Evolutionary conservation across 2,113 vertebrate genomes (phyloP).

Genomic region (Cacatua alba): DNA sequence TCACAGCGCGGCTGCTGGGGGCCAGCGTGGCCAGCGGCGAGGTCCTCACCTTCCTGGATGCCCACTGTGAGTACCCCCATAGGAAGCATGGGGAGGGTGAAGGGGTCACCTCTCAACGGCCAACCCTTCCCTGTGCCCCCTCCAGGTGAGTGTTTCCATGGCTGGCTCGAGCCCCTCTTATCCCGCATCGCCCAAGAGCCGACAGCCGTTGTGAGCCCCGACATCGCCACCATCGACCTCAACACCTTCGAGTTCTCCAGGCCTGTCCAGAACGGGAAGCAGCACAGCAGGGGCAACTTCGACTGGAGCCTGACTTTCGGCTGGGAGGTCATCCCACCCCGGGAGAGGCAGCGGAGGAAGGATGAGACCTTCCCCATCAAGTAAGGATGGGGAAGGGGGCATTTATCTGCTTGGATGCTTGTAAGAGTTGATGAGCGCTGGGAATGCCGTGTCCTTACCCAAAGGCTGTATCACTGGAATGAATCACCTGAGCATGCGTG

Average conservation of each 20-base stretch:
- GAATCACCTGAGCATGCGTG: accelerated
- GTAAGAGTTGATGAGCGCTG: background rate
- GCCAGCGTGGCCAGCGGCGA: conserved; percentile 88
- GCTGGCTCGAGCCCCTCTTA: conserved; percentile 94
- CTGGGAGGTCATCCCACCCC: conserved; percentile 86
- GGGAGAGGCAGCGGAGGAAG: conserved; percentile 82
- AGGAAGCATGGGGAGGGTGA: accelerated
- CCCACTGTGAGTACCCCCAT: conserved; percentile 86
- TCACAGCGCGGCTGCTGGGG: conserved; percentile 88
- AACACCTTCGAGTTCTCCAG: conserved; percentile 89
- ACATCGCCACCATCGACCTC: conserved; percentile 91
- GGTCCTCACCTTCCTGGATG: conserved; percentile 92
- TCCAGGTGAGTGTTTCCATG: conserved; percentile 96
- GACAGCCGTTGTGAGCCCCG: conserved; percentile 90
- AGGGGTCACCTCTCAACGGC: accelerated
- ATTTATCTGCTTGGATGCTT: background rate
- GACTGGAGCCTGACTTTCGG: conserved; percentile 94
- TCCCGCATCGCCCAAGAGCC: conserved; percentile 90
- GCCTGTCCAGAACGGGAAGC: conserved; percentile 77
- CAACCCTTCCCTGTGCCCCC: background rate
- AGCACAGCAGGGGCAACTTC: conserved; percentile 91
- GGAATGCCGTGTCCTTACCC: accelerated
- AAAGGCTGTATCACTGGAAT: background rate
- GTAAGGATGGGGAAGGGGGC: background rate
- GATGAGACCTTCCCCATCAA: conserved; percentile 95